phyloP scores from a whole-genome alignment of 2,797 vertebrate genomes.

The Mastacembelus armatus region DNA sequence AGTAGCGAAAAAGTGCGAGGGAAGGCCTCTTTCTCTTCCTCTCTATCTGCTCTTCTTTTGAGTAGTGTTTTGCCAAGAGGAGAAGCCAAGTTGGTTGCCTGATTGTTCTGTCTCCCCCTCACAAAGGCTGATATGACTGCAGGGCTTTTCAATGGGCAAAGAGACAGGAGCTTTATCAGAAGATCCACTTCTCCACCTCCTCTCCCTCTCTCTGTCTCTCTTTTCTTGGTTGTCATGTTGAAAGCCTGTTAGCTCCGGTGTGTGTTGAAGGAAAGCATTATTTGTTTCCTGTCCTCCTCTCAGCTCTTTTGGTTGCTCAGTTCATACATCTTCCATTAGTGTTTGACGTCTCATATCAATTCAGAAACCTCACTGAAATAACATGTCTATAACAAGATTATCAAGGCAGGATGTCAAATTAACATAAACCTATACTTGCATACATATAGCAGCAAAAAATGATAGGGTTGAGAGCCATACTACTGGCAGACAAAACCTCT shows the following conservation, averaged over 20 bases:
- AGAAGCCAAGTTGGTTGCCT: conserved; percentile 75
- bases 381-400: conserved; percentile 8
- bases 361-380: conserved; percentile 41
- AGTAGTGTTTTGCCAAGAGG: conserved; percentile 71
- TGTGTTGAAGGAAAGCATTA: conserved; percentile 52
- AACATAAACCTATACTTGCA: conserved; percentile 1
- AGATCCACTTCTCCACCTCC: conserved; percentile 78
- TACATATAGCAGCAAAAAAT: conserved; percentile 4
- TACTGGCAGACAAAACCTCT: not conserved
- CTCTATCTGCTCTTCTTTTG: conserved; percentile 55
- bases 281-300: conserved; percentile 13
- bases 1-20: conserved; percentile 74
- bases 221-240: conserved; percentile 53
- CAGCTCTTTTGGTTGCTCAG: conserved; percentile 43
- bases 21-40: conserved; percentile 73
- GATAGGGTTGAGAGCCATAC: not conserved
- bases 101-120: conserved; percentile 67
- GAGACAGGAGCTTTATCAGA: conserved; percentile 82
- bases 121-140: conserved; percentile 78
- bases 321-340: conserved; percentile 50
- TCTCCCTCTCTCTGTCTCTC: conserved; percentile 22
- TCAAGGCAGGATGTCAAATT: conserved; percentile 8
- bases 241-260: conserved; percentile 79
- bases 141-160: conserved; percentile 73
- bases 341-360: conserved; percentile 61